Evolutionary conservation across 2,113 vertebrate genomes (phyloP), one percentile per base, ranked within the genome.

Genomic region (Aegithalos caudatus): DNA sequence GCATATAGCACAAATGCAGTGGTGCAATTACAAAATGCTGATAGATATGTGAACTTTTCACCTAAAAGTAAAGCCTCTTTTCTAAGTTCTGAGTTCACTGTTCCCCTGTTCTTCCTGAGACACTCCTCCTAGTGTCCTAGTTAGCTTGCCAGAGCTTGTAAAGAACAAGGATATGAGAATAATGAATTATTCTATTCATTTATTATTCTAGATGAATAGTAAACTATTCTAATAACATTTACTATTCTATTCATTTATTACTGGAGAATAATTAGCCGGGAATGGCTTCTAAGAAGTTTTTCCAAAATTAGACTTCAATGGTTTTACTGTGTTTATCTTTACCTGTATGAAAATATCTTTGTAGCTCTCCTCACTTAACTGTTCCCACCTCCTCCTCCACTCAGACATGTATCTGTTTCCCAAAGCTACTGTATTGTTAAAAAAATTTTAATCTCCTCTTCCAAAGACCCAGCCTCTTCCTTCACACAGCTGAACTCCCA

Each of bases 271-370:
- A 96, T 94, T 96, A 96, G 73, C 61, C 38, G 0, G 91, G 88
- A 93, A 82, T 86, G 61, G 18, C 74, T 96, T 96, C 66, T 92
- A 94, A 95, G n/a, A 78, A 94, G 62, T 94, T 90, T 97, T 97
- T 95, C 95, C 91, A 95, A 92, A 96, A 96, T 97, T 97, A 97
- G 96, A 96, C 92, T 95, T 95, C 90, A 96, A 95, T 96, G 66
- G 69, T 65, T 90, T 94, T 89, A 66, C 92, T 81, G 54, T 95
- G 86, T 96, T 97, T 97, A 95, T 96, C 94, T 96, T 95, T 56
- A 92, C 84, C 81, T 90, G 61, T 94, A 92, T 94, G 92, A 95
- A 96, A 97, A 95, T 91, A 86, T 72, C 88, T 95, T 94, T 90
- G 72, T 82, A 92, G 70, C 58, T 95, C 72, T 92, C 61, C 35